Percentiles rank a stretch among this genome's conserved stretches.
Conservation (phyloP, 1,140 invertebrate genomes). For the Drosophila bipectinata region DNA sequence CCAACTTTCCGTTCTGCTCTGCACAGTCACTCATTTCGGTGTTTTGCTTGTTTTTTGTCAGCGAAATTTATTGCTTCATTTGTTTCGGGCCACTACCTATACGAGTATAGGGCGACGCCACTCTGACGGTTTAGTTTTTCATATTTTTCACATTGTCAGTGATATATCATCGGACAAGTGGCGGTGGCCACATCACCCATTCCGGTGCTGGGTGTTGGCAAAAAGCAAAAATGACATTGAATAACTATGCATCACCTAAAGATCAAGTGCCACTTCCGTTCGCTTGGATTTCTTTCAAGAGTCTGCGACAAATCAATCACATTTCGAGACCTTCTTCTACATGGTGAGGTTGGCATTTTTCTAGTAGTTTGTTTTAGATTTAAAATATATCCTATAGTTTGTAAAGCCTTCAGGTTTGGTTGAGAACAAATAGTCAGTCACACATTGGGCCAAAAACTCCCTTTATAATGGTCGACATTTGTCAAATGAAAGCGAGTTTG, state of each 20-base stretch:
- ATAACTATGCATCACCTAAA: slow-evolving; percentile 52
- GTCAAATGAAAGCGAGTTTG: slow-evolving; percentile 8
- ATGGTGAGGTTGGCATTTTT: neutral
- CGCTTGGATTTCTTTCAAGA: slow-evolving; percentile 50
- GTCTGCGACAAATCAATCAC: slow-evolving; percentile 58
- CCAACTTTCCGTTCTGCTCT: slow-evolving; percentile 37
- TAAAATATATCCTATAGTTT: neutral
- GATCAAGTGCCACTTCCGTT: slow-evolving; percentile 72
- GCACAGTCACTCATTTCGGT: slow-evolving; percentile 43
- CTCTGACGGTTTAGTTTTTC: slow-evolving; percentile 58
- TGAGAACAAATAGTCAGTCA: neutral
- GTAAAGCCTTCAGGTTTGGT: neutral
- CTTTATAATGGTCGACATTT: neutral
- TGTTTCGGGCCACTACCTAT: slow-evolving; percentile 65
- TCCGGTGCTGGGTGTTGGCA: slow-evolving; percentile 13
- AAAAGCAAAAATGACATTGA: slow-evolving; percentile 53
- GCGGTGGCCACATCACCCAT: slow-evolving; percentile 36
- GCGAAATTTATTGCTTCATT: slow-evolving; percentile 80
- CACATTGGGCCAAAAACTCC: neutral
- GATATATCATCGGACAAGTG: slow-evolving; percentile 77
- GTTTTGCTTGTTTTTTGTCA: slow-evolving; percentile 77
- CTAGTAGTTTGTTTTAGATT: neutral
- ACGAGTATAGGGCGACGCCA: slow-evolving; percentile 10
- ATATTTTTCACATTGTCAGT: slow-evolving; percentile 78
- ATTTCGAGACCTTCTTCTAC: neutral